Conservation (phyloP, 92 coral and sea anemone species). For the Umimayanthus chanpuru region DNA sequence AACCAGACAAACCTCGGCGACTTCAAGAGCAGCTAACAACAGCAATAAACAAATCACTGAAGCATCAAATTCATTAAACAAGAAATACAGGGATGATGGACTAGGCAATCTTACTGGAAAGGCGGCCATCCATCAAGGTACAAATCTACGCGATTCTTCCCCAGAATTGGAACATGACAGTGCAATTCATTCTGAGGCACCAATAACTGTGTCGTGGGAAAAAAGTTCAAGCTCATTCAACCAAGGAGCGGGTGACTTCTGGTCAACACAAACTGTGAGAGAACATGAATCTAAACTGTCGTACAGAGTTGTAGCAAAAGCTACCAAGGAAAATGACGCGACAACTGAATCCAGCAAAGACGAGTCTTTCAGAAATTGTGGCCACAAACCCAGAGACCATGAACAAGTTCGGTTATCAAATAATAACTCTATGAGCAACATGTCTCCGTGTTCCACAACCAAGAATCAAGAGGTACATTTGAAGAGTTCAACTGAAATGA, state of each 20-base stretch:
- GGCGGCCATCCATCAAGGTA: too few relatives aligned
- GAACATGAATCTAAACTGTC: slow-evolving; percentile 1
- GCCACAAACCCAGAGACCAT: too few relatives aligned
- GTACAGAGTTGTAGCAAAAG: background rate
- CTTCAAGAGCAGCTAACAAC: background rate
- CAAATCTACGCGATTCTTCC: background rate
- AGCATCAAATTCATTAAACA: background rate
- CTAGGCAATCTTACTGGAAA: background rate
- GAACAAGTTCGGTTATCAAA: background rate
- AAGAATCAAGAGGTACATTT: background rate
- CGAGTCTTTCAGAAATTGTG: background rate
- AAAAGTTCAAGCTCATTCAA: background rate
- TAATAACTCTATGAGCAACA: background rate
- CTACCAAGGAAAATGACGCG: background rate
- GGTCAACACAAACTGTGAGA: slow-evolving; percentile 7
- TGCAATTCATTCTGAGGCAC: background rate
- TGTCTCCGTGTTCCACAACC: background rate
- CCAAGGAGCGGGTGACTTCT: background rate
- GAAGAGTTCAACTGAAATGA: background rate
- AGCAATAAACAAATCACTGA: background rate
- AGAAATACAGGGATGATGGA: background rate
- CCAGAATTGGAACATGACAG: background rate
- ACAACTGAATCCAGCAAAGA: background rate
- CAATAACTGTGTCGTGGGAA: background rate
- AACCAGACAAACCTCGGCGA: background rate